phyloP scores from a whole-genome alignment of 1,140 invertebrate genomes.

The Formica exsecta region DNA sequence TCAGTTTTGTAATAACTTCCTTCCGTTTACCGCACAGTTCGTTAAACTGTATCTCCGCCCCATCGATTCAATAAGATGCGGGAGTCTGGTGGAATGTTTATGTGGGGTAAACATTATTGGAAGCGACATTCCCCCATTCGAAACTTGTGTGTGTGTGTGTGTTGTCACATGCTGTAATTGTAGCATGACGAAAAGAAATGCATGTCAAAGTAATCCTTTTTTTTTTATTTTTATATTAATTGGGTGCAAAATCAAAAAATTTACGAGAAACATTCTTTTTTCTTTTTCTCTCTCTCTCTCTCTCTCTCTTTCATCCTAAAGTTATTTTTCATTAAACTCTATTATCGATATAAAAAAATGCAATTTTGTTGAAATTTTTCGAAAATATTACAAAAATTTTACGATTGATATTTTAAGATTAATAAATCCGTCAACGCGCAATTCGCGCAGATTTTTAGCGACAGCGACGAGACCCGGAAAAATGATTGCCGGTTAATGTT shows the following conservation, averaged over 20 bases:
- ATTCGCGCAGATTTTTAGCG: neutral
- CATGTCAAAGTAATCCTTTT: neutral
- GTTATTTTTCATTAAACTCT: too few relatives aligned
- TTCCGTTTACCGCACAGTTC: constrained; percentile 30
- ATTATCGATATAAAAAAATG: constrained; percentile 1
- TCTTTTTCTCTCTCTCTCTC: too few relatives aligned
- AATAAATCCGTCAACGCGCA: neutral
- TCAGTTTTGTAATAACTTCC: constrained; percentile 40
- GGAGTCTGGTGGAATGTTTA: neutral
- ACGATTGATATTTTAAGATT: neutral
- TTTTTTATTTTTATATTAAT: too few relatives aligned
- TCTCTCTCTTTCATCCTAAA: too few relatives aligned
- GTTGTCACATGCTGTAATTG: too few relatives aligned
- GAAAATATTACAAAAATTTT: neutral
- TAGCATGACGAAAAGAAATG: neutral
- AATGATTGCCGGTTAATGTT: neutral
- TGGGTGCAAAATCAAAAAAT: neutral
- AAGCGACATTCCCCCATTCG: neutral
- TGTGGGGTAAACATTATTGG: neutral
- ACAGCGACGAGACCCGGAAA: neutral
- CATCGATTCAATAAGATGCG: neutral
- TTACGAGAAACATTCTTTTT: neutral
- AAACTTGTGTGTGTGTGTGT: neutral
- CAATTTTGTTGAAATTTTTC: neutral
- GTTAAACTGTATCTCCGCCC: constrained; percentile 1